Evolutionary conservation across 2,888 invertebrate species (phyloP).

Genomic region (Diaphora mendica): DNA sequence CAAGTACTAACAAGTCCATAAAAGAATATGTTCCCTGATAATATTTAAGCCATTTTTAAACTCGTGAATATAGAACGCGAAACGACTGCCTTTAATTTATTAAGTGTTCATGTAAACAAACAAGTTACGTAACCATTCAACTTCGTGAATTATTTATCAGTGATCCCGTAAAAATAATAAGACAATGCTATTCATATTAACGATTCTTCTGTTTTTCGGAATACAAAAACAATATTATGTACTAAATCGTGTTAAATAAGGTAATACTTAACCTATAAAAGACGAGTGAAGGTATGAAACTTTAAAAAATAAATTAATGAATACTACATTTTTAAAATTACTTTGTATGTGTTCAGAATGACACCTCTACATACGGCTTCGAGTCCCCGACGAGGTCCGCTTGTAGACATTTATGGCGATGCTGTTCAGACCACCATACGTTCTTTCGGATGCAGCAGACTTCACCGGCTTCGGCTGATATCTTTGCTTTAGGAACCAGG

Average conservation of each 20-base stretch:
- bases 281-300: not conserved
- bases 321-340: not conserved
- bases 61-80: not conserved
- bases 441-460: conserved; percentile 95
- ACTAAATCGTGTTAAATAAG: not conserved
- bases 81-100: not conserved
- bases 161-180: not conserved
- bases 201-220: not conserved
- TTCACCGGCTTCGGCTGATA: conserved; percentile 90
- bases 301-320: not conserved
- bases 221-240: not conserved
- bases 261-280: not conserved
- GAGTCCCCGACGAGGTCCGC: conserved; percentile 96
- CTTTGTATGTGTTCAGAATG: conserved; percentile 87
- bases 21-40: not conserved
- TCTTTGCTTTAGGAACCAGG: conserved; percentile 92
- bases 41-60: not conserved
- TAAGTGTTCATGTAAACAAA: not conserved
- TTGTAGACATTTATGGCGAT: conserved; percentile 98
- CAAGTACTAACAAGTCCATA: not conserved
- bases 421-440: conserved; percentile 98
- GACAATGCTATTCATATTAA: not conserved
- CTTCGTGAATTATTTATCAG: too few relatives aligned
- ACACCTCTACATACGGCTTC: conserved; percentile 98
- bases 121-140: too few relatives aligned